These are phyloP conservation scores for Emydocephalus ijimae DNA, from an alignment of 2,113 vertebrate genomes.

Conservation along the genomic window DNA sequence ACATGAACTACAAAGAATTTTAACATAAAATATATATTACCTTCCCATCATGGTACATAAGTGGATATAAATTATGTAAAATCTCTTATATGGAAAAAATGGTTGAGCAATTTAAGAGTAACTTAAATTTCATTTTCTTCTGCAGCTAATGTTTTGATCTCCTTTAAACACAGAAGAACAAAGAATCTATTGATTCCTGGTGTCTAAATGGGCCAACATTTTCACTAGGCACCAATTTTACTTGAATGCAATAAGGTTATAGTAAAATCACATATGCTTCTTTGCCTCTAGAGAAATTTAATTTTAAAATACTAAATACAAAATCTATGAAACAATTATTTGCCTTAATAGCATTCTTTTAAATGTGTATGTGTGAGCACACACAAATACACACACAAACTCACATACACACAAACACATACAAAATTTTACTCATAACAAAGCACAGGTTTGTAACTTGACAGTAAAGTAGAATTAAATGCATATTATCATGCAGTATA, in stretches of 20 bases:
- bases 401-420: background rate
- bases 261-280: background rate
- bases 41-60: background rate
- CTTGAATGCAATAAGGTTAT: background rate
- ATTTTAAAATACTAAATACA: background rate
- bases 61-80: background rate
- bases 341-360: background rate
- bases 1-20: background rate
- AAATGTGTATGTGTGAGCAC: background rate
- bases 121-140: background rate
- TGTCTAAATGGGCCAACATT: background rate
- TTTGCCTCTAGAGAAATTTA: background rate
- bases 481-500: background rate
- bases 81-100: background rate
- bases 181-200: background rate
- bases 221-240: background rate
- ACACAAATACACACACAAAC: background rate
- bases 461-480: background rate
- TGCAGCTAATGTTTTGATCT: background rate
- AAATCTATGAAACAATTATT: background rate
- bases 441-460: background rate
- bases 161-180: background rate
- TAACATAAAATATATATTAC: background rate
- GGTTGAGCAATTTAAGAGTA: background rate
- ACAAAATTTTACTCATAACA: background rate